Evolutionary conservation across 2,888 invertebrate genomes (phyloP).

Genomic region (Agrochola lota): DNA sequence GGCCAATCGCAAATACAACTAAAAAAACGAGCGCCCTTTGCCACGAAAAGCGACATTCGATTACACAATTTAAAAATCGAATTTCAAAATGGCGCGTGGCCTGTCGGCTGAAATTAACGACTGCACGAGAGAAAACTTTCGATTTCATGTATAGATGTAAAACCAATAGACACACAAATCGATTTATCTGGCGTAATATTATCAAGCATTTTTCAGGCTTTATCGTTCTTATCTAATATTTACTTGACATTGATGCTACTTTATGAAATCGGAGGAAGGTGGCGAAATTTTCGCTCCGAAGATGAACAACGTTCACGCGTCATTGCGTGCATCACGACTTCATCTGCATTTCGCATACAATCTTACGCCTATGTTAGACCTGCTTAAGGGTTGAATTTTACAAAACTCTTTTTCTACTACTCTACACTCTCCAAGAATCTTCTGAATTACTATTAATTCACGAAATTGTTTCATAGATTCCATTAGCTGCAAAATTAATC

Average conservation of each 20-base stretch:
- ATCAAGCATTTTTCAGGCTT: slow-evolving; percentile 49
- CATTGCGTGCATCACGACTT: background rate
- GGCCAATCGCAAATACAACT: slow-evolving; percentile 36
- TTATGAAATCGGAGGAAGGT: slow-evolving; percentile 45
- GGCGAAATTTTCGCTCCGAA: slow-evolving; percentile 30
- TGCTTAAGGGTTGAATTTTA: background rate
- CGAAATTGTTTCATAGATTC: background rate
- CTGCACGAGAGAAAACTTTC: slow-evolving; percentile 44
- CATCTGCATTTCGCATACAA: background rate
- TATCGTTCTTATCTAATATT: slow-evolving; percentile 64
- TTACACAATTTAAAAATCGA: slow-evolving; percentile 44
- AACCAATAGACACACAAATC: slow-evolving; percentile 19
- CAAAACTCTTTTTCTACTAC: too few species aligned
- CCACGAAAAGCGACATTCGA: slow-evolving; percentile 39
- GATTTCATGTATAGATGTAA: slow-evolving; percentile 36
- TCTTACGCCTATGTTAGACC: background rate
- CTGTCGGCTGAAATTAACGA: slow-evolving; percentile 20
- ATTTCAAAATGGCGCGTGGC: slow-evolving; percentile 54
- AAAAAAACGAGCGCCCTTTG: slow-evolving; percentile 45
- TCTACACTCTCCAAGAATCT: background rate
- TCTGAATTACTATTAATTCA: background rate
- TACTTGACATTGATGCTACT: slow-evolving; percentile 61
- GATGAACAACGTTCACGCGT: slow-evolving; percentile 8
- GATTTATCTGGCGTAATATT: slow-evolving; percentile 58
- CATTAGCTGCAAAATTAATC: slow-evolving; percentile 39